Evolutionary conservation across 2,113 vertebrate genomes (phyloP), one percentile per base, ranked within the genome.

Genomic region (Mus pahari): DNA sequence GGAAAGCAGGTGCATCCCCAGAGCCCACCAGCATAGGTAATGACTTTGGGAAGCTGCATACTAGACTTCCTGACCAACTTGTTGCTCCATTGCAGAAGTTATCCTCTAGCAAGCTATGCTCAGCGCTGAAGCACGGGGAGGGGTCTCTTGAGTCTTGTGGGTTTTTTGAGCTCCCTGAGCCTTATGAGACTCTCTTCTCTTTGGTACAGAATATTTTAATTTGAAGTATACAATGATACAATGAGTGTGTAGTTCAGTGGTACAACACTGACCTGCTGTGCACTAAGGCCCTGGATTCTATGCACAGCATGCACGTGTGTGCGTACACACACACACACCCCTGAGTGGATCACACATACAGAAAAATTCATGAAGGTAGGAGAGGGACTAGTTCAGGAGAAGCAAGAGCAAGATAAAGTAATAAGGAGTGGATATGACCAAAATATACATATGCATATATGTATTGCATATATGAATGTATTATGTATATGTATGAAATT

Each of bases 271-370:
- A 19, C 64, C 26, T 86, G 22, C 42, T 31, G 36, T 66, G 8
- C 17, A 5, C 28, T 22, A 31, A 33, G 19, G 6, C 5, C 12
- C 19, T 86, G 84, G 42, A 48, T 50, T 68, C 31, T 31, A 48
- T 70, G 31, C 3, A 19, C 17, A 48, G 62, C 2, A 13, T 2
- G 11, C 16, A 7, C 1, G 14, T 7, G 19, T 2, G 9, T 0
- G 2, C 26, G 45, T 3, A 8, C 58, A 64, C 82, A 28, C 3
- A n/a, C 78, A 55, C 78, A 55, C 53, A 58, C 78, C n/a, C 75
- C 16, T 73, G 20, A 73, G 70, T 73, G 36, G 70, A 73, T 73
- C n/a, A 16, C 24, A 28, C 24, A 28, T 9, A 48, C 12, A 31
- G 24, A 78, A 17, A 50, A 10, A 78, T 50, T 78, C 50, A n/a